These are phyloP conservation scores for Scaptodrosophila lebanonensis DNA, from an alignment of 1,140 invertebrate species.

Conservation along the genomic window DNA sequence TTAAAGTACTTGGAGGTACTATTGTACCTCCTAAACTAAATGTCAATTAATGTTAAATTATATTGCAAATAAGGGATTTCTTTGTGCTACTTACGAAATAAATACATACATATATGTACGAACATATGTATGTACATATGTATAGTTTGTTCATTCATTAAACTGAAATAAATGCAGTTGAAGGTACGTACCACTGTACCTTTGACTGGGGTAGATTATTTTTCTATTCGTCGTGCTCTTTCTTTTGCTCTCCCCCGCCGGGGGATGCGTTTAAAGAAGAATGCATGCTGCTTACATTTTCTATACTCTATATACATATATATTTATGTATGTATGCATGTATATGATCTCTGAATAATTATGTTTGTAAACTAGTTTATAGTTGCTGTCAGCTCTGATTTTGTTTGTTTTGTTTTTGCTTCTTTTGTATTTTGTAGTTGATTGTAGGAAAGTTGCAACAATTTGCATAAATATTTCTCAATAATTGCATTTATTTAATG, in stretches of 20 bases:
- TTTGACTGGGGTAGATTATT: no score
- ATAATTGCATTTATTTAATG: slow-evolving; percentile 10
- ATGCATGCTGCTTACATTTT: slow-evolving; percentile 13
- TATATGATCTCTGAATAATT: slow-evolving; percentile 34
- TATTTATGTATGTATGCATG: slow-evolving; percentile 18
- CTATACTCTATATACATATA: slow-evolving; percentile 10
- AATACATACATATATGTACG: neutral
- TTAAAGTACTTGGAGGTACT: no score
- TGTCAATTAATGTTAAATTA: no score
- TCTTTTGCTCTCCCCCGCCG: no score
- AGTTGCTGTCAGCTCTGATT: slow-evolving; percentile 2
- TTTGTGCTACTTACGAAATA: no score
- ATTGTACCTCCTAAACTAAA: no score
- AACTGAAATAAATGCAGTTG: no score
- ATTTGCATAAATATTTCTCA: slow-evolving; percentile 24
- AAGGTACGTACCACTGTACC: no score
- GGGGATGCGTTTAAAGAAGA: slow-evolving; percentile 34
- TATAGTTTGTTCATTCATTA: no score
- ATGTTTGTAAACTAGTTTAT: slow-evolving; percentile 34
- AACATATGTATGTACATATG: slow-evolving; percentile 4
- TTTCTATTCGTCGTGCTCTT: no score
- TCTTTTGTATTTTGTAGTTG: slow-evolving; percentile 32
- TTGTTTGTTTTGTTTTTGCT: no score
- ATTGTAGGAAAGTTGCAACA: slow-evolving; percentile 58
- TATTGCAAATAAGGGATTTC: no score